Conservation (phyloP, 2,113 vertebrate species). For the Peromyscus maniculatus region DNA sequence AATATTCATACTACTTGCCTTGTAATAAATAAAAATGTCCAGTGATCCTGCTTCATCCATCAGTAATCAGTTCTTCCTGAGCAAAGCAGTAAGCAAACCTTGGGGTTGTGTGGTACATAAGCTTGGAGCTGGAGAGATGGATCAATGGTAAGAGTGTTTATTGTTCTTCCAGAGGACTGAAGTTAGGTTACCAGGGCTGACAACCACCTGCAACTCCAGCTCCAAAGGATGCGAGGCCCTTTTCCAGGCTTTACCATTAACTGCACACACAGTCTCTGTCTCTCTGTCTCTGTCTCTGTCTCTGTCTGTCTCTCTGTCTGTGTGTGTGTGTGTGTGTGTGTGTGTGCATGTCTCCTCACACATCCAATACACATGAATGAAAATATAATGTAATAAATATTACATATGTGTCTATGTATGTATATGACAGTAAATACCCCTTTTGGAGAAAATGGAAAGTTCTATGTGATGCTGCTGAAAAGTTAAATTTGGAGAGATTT, state of each 20-base stretch:
- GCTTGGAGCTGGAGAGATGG: neutral
- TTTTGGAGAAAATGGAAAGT: neutral
- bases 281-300: neutral
- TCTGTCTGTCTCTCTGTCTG: neutral
- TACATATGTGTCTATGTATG: neutral
- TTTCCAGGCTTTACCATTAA: neutral
- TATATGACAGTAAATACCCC: neutral
- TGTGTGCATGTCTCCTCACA: neutral
- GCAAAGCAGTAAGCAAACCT: neutral
- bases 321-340: neutral
- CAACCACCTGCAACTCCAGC: neutral
- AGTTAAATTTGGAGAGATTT: conserved; percentile 1
- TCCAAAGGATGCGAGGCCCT: neutral
- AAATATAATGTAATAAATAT: neutral
- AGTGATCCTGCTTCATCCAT: neutral
- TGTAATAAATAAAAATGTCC: neutral
- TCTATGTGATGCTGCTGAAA: neutral
- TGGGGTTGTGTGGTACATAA: neutral
- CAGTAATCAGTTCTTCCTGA: neutral
- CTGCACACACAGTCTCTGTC: neutral
- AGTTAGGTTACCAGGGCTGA: neutral
- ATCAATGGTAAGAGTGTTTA: neutral
- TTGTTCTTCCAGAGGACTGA: neutral
- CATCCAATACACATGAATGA: neutral
- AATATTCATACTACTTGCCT: neutral